Base-by-base conservation (phyloP, 2,888 invertebrate genomes). In the Lottia scabra region DNA sequence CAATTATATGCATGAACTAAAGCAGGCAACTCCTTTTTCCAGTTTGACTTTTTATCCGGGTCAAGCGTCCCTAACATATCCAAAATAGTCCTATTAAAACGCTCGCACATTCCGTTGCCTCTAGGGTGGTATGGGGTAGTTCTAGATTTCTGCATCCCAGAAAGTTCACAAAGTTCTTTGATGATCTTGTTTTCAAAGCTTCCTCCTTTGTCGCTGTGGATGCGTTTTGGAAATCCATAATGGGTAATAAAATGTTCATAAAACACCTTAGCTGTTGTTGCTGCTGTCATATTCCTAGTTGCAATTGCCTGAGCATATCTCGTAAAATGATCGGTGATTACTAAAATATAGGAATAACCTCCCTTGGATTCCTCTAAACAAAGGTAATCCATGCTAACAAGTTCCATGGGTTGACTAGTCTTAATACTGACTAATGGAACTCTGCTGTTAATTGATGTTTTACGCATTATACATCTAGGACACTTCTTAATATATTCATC, bases 61-160 rank as follows among this genome's bases (percentile, higher is more conserved):
- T 73, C 63, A 2, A 76, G 66, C 13, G 75, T 78, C 0, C 70
- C 70, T 12, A 75, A 62, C 70, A 77, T 73, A 38, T 65, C 64
- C 19, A 69, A 15, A 2, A 77, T 46, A 4, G 70, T 77, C 12
- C 72, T 44, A 63, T 79, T 75, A 46, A 70, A 77, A 27, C 75
- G 48, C 46, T 79, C 75, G 27, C 69, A 62, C n/a, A 67, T 65
- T 6, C 75, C 80, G 70, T 77, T 80, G 8, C 78, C 77, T 44
- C 67, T 68, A 0, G 75, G 78, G 70, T 79, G 79, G 45, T 77
- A 78, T 26, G 73, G 71, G 44, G 75, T 72, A 0, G 78, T 77
- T 13, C 74, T 43, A 0, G 67, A 67, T 56, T 77, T 78, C n/a
- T 68, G 43, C 30, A 75, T 74, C 0, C 74, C 74, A 8, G 62